phyloP scores from a whole-genome alignment of 2,113 vertebrate genomes.

The Mormoops blainvillei region DNA sequence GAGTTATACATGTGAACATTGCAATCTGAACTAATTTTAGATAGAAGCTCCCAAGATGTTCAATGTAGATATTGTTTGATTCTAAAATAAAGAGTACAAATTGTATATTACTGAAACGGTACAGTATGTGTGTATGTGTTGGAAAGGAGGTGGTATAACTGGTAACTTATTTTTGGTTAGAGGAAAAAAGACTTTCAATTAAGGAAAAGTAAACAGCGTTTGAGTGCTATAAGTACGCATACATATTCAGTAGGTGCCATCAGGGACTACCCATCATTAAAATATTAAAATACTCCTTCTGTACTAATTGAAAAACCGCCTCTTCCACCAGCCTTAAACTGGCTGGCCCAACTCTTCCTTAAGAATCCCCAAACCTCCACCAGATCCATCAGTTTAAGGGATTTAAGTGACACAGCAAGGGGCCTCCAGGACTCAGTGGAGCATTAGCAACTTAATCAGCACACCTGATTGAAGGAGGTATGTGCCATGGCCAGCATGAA shows the following conservation, averaged over 20 bases:
- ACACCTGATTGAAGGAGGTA: neutral
- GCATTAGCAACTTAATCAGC: neutral
- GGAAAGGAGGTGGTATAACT: neutral
- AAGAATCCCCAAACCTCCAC: neutral
- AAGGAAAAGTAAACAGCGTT: constrained; percentile 9
- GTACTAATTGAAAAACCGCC: neutral
- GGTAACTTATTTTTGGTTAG: neutral
- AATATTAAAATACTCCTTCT: neutral
- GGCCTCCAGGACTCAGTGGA: neutral
- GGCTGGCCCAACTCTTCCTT: neutral
- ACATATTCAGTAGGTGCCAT: neutral
- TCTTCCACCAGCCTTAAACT: neutral
- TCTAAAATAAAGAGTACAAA: neutral
- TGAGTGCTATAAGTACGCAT: neutral
- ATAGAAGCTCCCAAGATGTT: neutral
- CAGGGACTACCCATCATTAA: neutral
- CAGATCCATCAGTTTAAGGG: neutral
- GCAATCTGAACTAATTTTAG: neutral
- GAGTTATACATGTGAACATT: neutral
- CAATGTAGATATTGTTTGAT: neutral
- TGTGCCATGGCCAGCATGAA: neutral
- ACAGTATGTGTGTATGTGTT: neutral
- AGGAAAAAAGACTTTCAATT: neutral
- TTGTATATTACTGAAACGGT: neutral
- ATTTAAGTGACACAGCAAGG: neutral